phyloP scores from a whole-genome alignment of 2,797 vertebrate species.

The Phoxinus dragarum region DNA sequence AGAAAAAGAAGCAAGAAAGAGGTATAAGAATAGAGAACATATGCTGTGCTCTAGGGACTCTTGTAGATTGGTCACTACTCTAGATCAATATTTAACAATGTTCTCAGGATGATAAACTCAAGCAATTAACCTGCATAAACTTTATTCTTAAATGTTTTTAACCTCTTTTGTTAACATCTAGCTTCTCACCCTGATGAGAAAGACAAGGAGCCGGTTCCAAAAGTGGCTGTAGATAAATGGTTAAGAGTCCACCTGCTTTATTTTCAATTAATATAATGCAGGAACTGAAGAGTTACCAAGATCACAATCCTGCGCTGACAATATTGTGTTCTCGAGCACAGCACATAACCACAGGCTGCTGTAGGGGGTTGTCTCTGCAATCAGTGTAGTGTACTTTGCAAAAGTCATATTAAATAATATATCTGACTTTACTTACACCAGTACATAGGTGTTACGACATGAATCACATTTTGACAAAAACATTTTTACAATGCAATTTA shows the following conservation, averaged over 20 bases:
- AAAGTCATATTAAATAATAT: not conserved
- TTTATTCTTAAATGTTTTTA: conserved; percentile 13
- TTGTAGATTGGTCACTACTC: not conserved
- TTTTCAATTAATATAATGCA: not conserved
- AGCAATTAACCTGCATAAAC: conserved; percentile 48
- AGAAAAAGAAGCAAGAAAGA: not conserved
- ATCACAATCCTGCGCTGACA: conserved; percentile 4
- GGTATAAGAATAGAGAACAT: not conserved
- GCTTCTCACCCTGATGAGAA: conserved; percentile 10
- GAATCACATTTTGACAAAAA: not conserved
- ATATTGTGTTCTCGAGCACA: conserved; percentile 4
- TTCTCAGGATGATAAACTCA: conserved; percentile 45
- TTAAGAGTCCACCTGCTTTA: conserved; percentile 2
- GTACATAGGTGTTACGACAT: not conserved
- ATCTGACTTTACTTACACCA: not conserved
- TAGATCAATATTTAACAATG: conserved; percentile 46
- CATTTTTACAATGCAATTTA: not conserved
- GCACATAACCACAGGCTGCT: not conserved
- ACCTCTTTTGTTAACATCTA: not conserved
- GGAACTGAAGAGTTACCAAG: not conserved
- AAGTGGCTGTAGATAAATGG: not conserved
- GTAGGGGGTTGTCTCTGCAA: not conserved
- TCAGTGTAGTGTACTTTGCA: conserved; percentile 3
- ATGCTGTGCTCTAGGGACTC: not conserved
- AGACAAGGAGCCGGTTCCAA: conserved; percentile 8